Base-by-base conservation (phyloP, 1,140 invertebrate species). In the Drosophila erecta region DNA sequence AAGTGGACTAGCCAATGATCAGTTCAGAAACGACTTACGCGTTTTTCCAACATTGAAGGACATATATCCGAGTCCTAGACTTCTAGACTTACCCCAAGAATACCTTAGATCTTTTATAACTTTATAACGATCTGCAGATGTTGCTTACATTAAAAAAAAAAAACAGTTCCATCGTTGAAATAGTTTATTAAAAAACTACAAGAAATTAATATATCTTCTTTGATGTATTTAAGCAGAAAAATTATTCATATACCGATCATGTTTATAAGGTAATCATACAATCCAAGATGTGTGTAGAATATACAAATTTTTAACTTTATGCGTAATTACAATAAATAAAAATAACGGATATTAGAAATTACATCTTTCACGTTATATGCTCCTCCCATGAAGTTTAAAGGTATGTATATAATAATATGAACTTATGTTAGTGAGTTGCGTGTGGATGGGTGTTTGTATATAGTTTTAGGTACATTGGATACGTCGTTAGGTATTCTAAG, bases 291-390 rank as follows among this genome's bases (percentile, higher is more conserved):
- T 75, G 20, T 74, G 50, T 56, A 43, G 33, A 56, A 64, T 43
- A 62, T 67, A 44, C 43, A 77, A 56, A 33, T 55, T 46, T 81
- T 83, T 71, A 59, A 79, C 58, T 41, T 27, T 69, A 75, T 86
- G 75, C 70, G 79, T 81, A 90, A 81, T 67, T 90, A 85, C 65
- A 85, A 90, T 90, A 79, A 90, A 90, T 90, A 85, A 74, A 60
- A 79, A 72, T 73, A 89, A 84, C 71, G 70, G 76, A 69, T 85
- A 75, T 81, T 79, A 85, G 67, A 85, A 75, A 78, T 90, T 49
- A 80, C 78, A 76, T 65, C 33, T 67, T 79, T 24, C 57, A 41
- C 57, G 53, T 79, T 79, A 72, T 80, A 65, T 84, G 73, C 64
- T 76, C 67, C 73, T 85, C 50, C 64, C 46, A 20, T 65, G 27